Conservation (phyloP, 2,888 invertebrate genomes). For the Callyntrura guangdongensis region DNA sequence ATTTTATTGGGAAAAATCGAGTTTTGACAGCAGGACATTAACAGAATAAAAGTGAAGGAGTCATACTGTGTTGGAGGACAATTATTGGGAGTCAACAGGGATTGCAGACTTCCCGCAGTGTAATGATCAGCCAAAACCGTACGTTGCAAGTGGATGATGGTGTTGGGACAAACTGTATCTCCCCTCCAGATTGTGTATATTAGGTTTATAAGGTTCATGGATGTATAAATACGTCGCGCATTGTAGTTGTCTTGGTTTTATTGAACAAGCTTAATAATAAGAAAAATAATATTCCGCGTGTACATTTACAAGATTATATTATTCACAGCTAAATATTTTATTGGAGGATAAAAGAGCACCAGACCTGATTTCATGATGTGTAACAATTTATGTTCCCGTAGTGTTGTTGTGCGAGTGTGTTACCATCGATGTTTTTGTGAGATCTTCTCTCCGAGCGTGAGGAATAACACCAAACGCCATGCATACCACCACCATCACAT, state of each 20-base stretch:
- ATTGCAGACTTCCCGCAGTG: conserved; percentile 73
- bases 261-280: conserved; percentile 10
- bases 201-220: not conserved
- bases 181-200: not conserved
- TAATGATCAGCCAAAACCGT: conserved; percentile 75
- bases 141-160: conserved; percentile 27
- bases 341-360: conserved; percentile 64
- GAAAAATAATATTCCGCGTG: conserved; percentile 34
- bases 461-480: conserved; percentile 31
- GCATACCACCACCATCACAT: not conserved
- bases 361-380: conserved; percentile 74
- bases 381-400: conserved; percentile 72
- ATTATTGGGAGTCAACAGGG: conserved; percentile 79
- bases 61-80: conserved; percentile 75
- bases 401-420: not conserved
- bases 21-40: conserved; percentile 76
- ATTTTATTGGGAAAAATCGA: conserved; percentile 72
- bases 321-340: conserved; percentile 66
- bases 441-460: conserved; percentile 4
- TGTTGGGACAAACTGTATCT: conserved; percentile 39
- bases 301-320: conserved; percentile 26
- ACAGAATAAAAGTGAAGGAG: conserved; percentile 77
- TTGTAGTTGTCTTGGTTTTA: not conserved
- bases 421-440: conserved; percentile 14
- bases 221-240: not conserved